Conservation (phyloP, 2,888 invertebrate genomes). For the Taphrorychus bicolor region DNA sequence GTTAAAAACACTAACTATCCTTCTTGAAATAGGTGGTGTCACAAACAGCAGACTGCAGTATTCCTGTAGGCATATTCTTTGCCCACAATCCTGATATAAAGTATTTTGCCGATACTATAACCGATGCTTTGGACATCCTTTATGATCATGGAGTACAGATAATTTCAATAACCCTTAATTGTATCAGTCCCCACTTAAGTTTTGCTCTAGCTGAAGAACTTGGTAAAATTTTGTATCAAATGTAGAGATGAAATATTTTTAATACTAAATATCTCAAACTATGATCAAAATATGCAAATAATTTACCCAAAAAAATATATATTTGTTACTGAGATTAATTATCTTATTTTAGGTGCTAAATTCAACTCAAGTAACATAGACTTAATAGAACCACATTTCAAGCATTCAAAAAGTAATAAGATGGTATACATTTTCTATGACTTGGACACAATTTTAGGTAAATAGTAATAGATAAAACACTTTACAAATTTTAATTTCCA, state of each 20-base stretch:
- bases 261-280: too few relatives aligned
- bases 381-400: slow-evolving; percentile 7
- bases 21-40: slow-evolving; percentile 35
- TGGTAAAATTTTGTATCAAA: slow-evolving; percentile 12
- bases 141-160: slow-evolving; percentile 19
- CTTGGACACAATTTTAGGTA: slow-evolving; percentile 24
- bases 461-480: neutral
- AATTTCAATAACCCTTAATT: slow-evolving; percentile 26
- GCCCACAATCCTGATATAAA: slow-evolving; percentile 27
- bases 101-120: slow-evolving; percentile 26
- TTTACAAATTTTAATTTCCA: neutral
- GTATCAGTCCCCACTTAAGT: slow-evolving; percentile 14
- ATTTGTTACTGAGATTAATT: too few relatives aligned
- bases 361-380: slow-evolving; percentile 7
- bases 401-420: slow-evolving; percentile 10
- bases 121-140: slow-evolving; percentile 14
- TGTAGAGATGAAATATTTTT: too few relatives aligned
- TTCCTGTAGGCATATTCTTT: slow-evolving; percentile 30
- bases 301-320: too few relatives aligned
- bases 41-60: slow-evolving; percentile 29
- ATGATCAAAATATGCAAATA: too few relatives aligned
- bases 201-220: slow-evolving; percentile 29
- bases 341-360: slow-evolving; percentile 28
- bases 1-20: slow-evolving; percentile 1
- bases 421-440: slow-evolving; percentile 23